Percentiles rank a stretch among this genome's conserved stretches.
phyloP scores from a whole-genome alignment of 2,888 invertebrate genomes.

The Sphaerophoria taeniata region DNA sequence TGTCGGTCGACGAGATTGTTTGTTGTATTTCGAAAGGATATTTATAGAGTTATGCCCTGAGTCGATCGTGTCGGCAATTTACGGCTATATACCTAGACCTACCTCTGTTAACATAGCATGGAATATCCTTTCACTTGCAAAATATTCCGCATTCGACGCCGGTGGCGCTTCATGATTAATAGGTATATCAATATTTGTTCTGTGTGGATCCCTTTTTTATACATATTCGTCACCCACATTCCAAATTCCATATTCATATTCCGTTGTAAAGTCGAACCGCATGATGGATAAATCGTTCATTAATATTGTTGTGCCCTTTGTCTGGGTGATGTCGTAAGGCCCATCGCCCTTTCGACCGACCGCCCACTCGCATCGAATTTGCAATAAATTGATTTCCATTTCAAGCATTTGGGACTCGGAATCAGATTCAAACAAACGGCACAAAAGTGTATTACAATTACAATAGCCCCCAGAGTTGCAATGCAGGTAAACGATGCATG shows the following conservation, averaged over 20 bases:
- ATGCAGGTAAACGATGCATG: constrained; percentile 39
- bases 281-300: constrained; percentile 46
- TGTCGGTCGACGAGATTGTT: neutral
- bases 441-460: neutral
- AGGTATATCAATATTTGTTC: constrained; percentile 68
- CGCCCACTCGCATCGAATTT: constrained; percentile 36
- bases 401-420: constrained; percentile 23
- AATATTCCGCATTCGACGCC: constrained; percentile 45
- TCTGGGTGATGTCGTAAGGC: constrained; percentile 21
- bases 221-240: neutral
- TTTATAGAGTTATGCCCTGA: too few species aligned
- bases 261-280: constrained; percentile 16
- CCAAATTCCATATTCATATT: constrained; percentile 15
- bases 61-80: constrained; percentile 15
- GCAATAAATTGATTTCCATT: constrained; percentile 72
- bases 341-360: constrained; percentile 40
- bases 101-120: constrained; percentile 10
- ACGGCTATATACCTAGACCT: neutral
- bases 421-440: neutral
- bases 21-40: neutral
- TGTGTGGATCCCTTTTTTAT: constrained; percentile 10
- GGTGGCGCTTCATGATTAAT: constrained; percentile 67
- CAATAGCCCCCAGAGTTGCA: neutral
- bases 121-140: constrained; percentile 58
- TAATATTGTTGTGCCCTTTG: constrained; percentile 64